Evolutionary conservation across 2,797 vertebrate species (phyloP), one percentile per base, ranked within the genome.

Genomic region (Melopsittacus undulatus): DNA sequence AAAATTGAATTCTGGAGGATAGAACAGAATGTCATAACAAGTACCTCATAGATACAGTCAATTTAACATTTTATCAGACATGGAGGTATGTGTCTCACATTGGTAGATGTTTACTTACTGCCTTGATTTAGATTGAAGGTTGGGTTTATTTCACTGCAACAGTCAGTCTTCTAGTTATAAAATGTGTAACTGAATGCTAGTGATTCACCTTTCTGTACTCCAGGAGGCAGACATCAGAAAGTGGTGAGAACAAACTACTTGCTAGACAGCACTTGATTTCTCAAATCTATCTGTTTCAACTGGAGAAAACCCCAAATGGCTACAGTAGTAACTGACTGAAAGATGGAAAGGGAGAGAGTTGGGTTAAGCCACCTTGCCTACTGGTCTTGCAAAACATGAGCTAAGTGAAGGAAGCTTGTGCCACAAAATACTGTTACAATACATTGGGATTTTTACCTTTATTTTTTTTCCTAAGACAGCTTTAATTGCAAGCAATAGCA

Each of bases 151-250:
- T 19, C 21, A 30, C 30, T 57, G 12, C 34, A 77, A 5, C 10
- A 59, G 21, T 21, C 38, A 6, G 19, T 52, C 8, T 76, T 57
- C 34, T 40, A 49, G 10, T 11, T 61, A 3, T 26, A 63, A 48
- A 27, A n/a, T 8, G 27, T 0, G 0, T 40, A 46, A 59, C 36
- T 30, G 30, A 15, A 56, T 7, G 19, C 20, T 20, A 48, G 36
- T 29, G 8, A 22, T 42, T 77, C 40, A 66, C 12, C 8, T 62
- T 75, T 56, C 59, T 64, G 9, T 40, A 8, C 17, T 43, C 18
- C 21, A 19, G 15, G 24, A 62, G 15, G 19, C 10, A 15, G 23
- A 30, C 2, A 19, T 10, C 19, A 57, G 54, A 57, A 84, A 40
- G 20, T 19, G 7, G 3, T 5, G 61, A 22, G 11, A 38, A 42